phyloP scores from a whole-genome alignment of 2,113 vertebrate species.

The Hemichromis elongatus region DNA sequence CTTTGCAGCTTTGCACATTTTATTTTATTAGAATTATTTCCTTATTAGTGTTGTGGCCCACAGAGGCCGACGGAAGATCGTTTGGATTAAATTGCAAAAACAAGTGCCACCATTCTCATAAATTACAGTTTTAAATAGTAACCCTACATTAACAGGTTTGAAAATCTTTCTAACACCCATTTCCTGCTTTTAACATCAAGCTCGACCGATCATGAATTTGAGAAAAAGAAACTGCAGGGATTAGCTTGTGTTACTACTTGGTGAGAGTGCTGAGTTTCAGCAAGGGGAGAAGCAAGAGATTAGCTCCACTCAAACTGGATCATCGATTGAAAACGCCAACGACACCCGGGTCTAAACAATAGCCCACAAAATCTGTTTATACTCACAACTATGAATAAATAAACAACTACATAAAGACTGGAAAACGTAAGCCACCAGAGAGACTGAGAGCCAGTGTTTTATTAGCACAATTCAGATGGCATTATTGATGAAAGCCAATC shows the following conservation, averaged over 20 bases:
- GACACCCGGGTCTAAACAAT: conserved; percentile 21
- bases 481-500: conserved; percentile 23
- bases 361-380: conserved; percentile 21
- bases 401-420: conserved; percentile 3
- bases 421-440: background rate
- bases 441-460: conserved; percentile 17
- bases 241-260: background rate
- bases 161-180: background rate
- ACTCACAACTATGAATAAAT: conserved; percentile 18
- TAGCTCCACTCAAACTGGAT: conserved; percentile 26
- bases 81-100: background rate
- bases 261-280: background rate
- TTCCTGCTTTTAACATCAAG: background rate
- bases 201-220: background rate
- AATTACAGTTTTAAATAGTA: background rate
- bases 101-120: background rate
- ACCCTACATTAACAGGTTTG: background rate
- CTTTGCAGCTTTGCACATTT: background rate
- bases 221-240: background rate
- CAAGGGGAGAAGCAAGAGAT: background rate
- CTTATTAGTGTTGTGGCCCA: background rate
- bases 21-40: background rate
- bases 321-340: conserved; percentile 4
- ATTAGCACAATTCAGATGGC: conserved; percentile 21
- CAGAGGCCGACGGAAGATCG: background rate